Base-by-base conservation (phyloP, 2,797 vertebrate species). In the Nyctalus aviator region DNA sequence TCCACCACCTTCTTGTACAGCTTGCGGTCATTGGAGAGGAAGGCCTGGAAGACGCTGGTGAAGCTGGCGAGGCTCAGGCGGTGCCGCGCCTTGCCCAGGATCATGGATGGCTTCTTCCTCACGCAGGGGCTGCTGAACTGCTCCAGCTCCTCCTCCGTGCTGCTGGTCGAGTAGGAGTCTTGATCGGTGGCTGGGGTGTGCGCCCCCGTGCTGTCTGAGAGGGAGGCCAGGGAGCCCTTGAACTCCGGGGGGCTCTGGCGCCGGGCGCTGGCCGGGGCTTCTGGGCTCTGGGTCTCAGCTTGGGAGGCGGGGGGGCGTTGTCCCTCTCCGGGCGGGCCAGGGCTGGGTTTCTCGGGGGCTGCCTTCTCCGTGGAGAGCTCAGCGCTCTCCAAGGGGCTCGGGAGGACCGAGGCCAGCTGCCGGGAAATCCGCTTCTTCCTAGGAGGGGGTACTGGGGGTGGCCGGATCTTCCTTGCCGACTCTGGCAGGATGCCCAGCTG, bases 91-190 rank as follows among this genome's bases (percentile, higher is more conserved):
- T 98, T 98, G 97, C 97, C 99, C 97, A 99, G 94, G 96, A 99
- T 99, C 53, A 99, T 95, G 0, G 99, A 99, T 11, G 97, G 97
- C 37, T 98, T 98, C 96, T 99, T 98, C 97, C 98, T 99, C 44
- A 98, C 76, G 0, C 87, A 69, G 0, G 97, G 97, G 84, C 95
- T 97, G 97, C 72, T 96, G 84, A 95, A 96, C 81, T 94, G 48
- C 27, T 99, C 99, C 30, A 93, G 96, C 48, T 99, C 99, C 95
- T 99, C 99, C 94, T 99, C 99, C 0, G 99, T 98, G 98, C 99
- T 99, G 98, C 99, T 99, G 95, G 98, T 99, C 0, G 99, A 99
- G 95, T 98, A 99, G 37, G 99, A 99, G 95, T 99, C 99, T 0
- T 98, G 98, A 82, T 99, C 99, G 0, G 98, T 96, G 0, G 81